A percentile compares a stretch with the other conserved stretches of the same genome.
Evolutionary conservation across 1,140 invertebrate genomes (phyloP).

Genomic region (Sinonovacula constricta): DNA sequence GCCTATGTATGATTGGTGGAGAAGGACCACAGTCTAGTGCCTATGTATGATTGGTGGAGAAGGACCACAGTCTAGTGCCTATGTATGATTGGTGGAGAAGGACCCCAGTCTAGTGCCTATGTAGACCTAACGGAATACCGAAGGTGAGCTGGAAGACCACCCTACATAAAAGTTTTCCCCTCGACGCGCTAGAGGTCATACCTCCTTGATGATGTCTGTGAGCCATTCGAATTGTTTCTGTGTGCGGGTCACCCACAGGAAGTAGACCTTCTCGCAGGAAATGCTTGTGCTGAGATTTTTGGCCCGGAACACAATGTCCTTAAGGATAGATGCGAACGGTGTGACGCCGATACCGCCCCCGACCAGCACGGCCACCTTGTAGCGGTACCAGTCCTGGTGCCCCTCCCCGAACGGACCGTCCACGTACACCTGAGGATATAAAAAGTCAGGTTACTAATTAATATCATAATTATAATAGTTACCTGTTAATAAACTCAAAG

Average conservation of each 20-base stretch:
- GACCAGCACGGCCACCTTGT: constrained; percentile 92
- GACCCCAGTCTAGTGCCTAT: no score
- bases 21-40: no score
- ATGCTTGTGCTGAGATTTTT: constrained; percentile 12
- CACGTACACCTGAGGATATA: constrained; percentile 83
- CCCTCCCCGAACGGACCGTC: constrained; percentile 99
- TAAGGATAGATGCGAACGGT: constrained; percentile 97
- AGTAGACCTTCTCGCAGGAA: constrained; percentile 88
- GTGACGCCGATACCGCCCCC: constrained; percentile 99
- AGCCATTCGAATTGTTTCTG: constrained; percentile 99
- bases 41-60: no score
- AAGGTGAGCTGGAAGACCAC: no score
- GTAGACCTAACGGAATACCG: no score
- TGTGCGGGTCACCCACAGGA: constrained; percentile 98
- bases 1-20: no score
- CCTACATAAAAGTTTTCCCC: no score
- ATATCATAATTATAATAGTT: no score
- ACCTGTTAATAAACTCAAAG: no score
- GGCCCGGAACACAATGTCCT: constrained; percentile 65
- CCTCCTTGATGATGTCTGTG: constrained; percentile 96
- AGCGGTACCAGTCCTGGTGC: constrained; percentile 99
- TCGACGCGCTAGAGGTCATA: no score
- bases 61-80: no score
- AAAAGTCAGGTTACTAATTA: neutral
- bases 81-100: no score